Conservation (phyloP, 2,113 vertebrate genomes). For the Atractosteus spatula region DNA sequence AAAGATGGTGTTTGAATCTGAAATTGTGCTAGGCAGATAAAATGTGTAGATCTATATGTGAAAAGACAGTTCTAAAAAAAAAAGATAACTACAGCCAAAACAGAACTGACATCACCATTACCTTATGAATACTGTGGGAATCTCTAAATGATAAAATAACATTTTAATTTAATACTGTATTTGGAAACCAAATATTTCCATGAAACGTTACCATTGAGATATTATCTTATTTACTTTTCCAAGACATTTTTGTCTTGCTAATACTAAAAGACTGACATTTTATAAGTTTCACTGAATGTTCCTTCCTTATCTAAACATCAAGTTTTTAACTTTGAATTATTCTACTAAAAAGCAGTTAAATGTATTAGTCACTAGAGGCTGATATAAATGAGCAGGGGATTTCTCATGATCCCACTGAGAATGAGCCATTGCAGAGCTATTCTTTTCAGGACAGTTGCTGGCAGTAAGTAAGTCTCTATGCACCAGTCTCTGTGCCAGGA, state of each 20-base stretch:
- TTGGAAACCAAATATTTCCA: no score
- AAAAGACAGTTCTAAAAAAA: conserved; percentile 31
- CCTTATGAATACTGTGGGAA: conserved; percentile 54
- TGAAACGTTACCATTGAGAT: no score
- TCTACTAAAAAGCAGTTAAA: background rate
- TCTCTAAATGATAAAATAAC: conserved; percentile 57
- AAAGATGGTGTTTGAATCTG: background rate
- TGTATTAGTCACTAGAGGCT: no score
- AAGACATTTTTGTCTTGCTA: no score
- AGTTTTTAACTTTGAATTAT: background rate
- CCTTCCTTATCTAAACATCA: no score
- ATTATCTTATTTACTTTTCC: no score
- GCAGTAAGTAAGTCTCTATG: background rate
- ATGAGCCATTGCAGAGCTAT: no score
- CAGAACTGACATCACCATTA: conserved; percentile 43
- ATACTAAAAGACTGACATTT: no score
- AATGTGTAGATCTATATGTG: conserved; percentile 36
- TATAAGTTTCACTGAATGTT: no score
- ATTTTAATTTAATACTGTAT: conserved; percentile 25
- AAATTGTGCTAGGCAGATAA: conserved; percentile 18
- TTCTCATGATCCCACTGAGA: no score
- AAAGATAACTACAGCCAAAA: conserved; percentile 37
- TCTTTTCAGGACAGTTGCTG: no score
- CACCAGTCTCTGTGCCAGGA: background rate
- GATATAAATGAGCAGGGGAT: no score